Evolutionary conservation across 2,113 vertebrate species (phyloP).

Genomic region (Cairina moschata): DNA sequence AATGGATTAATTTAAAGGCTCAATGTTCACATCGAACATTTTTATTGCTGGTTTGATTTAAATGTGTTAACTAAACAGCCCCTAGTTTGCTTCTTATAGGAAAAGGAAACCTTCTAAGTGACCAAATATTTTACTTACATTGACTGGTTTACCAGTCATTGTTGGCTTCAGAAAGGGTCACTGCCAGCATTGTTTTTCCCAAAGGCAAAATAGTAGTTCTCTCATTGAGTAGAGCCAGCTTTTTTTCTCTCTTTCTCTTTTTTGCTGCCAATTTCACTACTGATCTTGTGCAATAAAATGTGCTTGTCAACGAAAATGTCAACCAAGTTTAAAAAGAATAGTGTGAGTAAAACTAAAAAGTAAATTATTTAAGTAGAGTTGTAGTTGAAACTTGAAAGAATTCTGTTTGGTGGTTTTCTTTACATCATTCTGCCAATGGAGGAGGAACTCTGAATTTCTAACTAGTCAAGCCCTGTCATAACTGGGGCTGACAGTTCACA

Average conservation of each 20-base stretch:
- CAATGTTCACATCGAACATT: neutral
- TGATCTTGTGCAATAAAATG: slow-evolving; percentile 77
- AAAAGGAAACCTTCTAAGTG: neutral
- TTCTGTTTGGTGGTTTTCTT: slow-evolving; percentile 83
- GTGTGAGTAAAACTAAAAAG: slow-evolving; percentile 82
- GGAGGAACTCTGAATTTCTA: slow-evolving; percentile 75
- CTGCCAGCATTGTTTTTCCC: slow-evolving; percentile 43
- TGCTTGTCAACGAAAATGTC: slow-evolving; percentile 82
- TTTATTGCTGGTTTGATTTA: slow-evolving; percentile 24
- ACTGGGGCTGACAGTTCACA: slow-evolving; percentile 84
- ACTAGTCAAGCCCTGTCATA: slow-evolving; percentile 82
- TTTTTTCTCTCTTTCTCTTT: slow-evolving; percentile 43
- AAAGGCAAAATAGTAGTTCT: slow-evolving; percentile 62
- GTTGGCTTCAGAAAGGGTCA: slow-evolving; percentile 54
- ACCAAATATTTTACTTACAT: slow-evolving; percentile 56
- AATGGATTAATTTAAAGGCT: slow-evolving; percentile 48
- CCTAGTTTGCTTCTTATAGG: slow-evolving; percentile 8
- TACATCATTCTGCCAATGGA: slow-evolving; percentile 80
- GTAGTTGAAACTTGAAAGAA: slow-evolving; percentile 85
- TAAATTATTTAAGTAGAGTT: slow-evolving; percentile 89
- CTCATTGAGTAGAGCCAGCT: slow-evolving; percentile 57
- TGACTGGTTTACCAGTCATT: slow-evolving; percentile 51
- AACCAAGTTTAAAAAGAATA: slow-evolving; percentile 83
- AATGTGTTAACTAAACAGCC: neutral
- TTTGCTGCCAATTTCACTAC: slow-evolving; percentile 71